A percentile compares a stretch with the other conserved stretches of the same genome.
Evolutionary conservation across 1,140 invertebrate species (phyloP).

Genomic region (Kradibia gibbosae): DNA sequence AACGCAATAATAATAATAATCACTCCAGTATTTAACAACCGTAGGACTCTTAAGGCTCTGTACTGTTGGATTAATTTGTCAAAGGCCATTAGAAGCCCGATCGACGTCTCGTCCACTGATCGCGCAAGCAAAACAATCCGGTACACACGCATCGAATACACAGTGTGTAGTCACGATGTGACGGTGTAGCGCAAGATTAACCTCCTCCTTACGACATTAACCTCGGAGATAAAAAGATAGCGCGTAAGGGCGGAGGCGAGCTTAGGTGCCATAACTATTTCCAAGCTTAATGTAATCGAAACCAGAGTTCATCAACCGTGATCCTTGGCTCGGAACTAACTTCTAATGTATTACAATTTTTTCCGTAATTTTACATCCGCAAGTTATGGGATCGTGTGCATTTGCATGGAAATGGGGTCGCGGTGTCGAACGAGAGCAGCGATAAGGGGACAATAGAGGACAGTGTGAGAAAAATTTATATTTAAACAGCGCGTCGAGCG

Average conservation of each 20-base stretch:
- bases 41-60: neutral
- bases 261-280: conserved; percentile 41
- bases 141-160: neutral
- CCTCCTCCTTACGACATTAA: neutral
- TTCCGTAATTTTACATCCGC: conserved; percentile 61
- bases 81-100: neutral
- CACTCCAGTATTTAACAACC: neutral
- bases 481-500: no score
- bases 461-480: conserved; percentile 24
- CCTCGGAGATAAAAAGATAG: neutral
- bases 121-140: neutral
- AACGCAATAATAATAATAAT: neutral
- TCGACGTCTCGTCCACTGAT: neutral
- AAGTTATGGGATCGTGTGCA: conserved; percentile 62
- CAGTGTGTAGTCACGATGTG: conserved; percentile 5
- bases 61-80: neutral
- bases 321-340: conserved; percentile 65
- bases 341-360: conserved; percentile 65
- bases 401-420: conserved; percentile 67
- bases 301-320: conserved; percentile 54
- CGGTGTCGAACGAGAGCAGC: conserved; percentile 46
- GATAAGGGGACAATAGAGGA: neutral
- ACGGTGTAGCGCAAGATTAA: conserved; percentile 6
- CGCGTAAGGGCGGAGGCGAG: no score
- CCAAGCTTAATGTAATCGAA: conserved; percentile 55